A percentile compares a stretch with the other conserved stretches of the same genome.
phyloP scores from a whole-genome alignment of 37 sponge, comb jelly and placozoan genomes.

The Halisarca cf. caerulea region DNA sequence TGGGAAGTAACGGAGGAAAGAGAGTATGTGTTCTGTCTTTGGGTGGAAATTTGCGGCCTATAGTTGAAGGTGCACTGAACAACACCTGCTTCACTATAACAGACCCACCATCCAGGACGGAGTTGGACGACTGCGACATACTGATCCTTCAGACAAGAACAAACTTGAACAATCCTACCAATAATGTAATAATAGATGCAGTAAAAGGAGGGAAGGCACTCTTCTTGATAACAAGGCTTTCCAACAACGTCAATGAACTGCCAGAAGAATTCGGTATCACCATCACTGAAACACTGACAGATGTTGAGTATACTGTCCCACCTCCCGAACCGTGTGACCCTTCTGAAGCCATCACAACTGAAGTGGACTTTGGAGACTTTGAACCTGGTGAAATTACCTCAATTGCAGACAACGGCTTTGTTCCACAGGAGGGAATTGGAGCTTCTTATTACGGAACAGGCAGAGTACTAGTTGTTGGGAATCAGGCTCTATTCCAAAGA shows the following conservation, averaged over 20 bases:
- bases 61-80: not conserved
- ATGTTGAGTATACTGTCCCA: too few species aligned
- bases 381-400: not conserved
- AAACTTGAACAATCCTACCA: not conserved
- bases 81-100: not conserved
- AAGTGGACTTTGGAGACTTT: not conserved
- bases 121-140: not conserved
- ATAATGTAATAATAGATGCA: not conserved
- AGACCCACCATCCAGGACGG: too few species aligned
- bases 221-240: not conserved
- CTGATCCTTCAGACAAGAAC: not conserved
- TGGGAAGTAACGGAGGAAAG: not conserved
- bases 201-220: not conserved
- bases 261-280: slow-evolving; percentile 3
- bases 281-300: not conserved
- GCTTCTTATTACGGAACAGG: slow-evolving; percentile 4
- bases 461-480: not conserved
- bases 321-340: not conserved
- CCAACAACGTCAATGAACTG: not conserved
- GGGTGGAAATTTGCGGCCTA: not conserved
- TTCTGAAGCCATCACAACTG: not conserved
- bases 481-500: not conserved
- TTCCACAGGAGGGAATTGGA: not conserved
- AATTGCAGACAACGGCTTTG: not conserved
- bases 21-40: not conserved